Evolutionary conservation across 2,888 invertebrate genomes (phyloP), one percentile per base, ranked within the genome.

Genomic region (Volucella inflata): DNA sequence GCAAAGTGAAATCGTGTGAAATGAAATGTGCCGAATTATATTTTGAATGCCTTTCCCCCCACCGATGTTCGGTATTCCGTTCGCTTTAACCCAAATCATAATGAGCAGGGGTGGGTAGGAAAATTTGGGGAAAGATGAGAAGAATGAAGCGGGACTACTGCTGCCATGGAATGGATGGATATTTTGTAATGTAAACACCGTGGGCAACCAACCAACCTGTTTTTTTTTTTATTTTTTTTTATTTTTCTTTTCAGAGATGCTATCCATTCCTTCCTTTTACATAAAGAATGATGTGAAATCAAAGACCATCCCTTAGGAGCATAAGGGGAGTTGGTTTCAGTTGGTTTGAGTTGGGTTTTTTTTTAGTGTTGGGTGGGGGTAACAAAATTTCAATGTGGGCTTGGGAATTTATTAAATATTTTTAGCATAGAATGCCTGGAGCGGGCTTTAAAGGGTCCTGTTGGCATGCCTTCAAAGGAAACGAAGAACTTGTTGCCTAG

Each of bases 1-100:
- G 80, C 84, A 80, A 84, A 84, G 70, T 76, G 84, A 84, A 84
- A 80, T 84, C 84, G 80, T 79, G 84, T 80, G 84, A 80, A 80
- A 70, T 80, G 75, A 80, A 84, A 80, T 80, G 80, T 75, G 80
- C 55, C 65, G 84, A 75, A 84, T 75, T 78, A 70, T 75, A 65
- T 59, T 79, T 79, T 79, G 64, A 76, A 82, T 59, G 48, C 77
- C 50, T 50, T n/a, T 51, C 30, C 50, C 14, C n/a, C 16, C 10
- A 21, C 17, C 2, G 36, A 21, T 8, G 55, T 30, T 14, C 1
- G 21, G n/a, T 16, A 71, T 65, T 60, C 68, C 16, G 30, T 64
- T 60, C 42, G 9, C 64, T 38, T 62, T 50, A 67, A 55, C 42
- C 42, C 48, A 57, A 75, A 57, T 48, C 48, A 65, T 65, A 75